Conservation (phyloP, 53 echinoderm and acorn worm genomes). For the Pentamera pediparva region DNA sequence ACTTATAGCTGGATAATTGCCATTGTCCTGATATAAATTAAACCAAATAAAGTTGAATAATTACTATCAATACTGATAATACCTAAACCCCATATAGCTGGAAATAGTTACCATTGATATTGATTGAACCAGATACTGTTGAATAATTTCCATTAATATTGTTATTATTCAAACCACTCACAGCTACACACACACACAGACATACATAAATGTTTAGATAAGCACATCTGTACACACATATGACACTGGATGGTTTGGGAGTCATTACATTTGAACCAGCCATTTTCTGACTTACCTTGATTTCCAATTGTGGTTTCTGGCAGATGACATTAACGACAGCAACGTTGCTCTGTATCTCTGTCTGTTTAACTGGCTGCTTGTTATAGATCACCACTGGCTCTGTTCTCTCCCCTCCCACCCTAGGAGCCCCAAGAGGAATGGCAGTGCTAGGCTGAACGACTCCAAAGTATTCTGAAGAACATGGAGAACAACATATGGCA, state of each 20-base stretch:
- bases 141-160: background rate
- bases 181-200: background rate
- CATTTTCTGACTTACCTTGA: slow-evolving; percentile 11
- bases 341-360: slow-evolving; percentile 17
- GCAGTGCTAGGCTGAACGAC: slow-evolving; percentile 38
- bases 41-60: background rate
- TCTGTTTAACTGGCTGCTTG: background rate
- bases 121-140: background rate
- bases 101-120: no score
- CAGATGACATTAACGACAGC: slow-evolving; percentile 12
- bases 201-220: background rate
- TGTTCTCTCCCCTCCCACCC: slow-evolving; percentile 52
- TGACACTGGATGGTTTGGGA: background rate
- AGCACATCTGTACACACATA: background rate
- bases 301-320: slow-evolving; percentile 24
- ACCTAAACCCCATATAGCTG: no score
- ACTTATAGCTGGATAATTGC: no score
- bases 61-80: background rate
- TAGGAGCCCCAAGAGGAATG: slow-evolving; percentile 66
- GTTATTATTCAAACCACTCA: background rate
- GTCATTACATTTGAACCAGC: background rate
- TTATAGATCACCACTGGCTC: slow-evolving; percentile 63
- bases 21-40: no score
- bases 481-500: background rate
- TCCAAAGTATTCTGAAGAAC: background rate